phyloP scores from a whole-genome alignment of 1,140 invertebrate genomes.

The Mactra quadrangularis region DNA sequence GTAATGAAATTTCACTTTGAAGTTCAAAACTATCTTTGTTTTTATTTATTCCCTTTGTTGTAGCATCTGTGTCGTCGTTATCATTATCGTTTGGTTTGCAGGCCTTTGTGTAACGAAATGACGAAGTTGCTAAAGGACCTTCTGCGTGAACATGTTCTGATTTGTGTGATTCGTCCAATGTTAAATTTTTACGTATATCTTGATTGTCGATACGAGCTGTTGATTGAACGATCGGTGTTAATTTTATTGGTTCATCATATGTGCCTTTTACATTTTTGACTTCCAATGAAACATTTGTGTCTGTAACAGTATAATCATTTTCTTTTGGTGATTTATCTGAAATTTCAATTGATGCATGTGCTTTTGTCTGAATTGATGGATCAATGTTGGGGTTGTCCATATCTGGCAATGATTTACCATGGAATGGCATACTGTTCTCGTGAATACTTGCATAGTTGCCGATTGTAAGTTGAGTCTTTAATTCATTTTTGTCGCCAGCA shows the following conservation, averaged over 20 bases:
- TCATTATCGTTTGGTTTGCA: neutral
- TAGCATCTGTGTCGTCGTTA: neutral
- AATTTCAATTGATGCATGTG: neutral
- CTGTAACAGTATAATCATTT: neutral
- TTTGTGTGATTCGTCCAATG: too few relatives aligned
- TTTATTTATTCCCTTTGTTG: neutral
- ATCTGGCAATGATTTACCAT: neutral
- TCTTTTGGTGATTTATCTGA: neutral
- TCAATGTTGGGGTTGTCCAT: neutral
- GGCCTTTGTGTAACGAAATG: neutral
- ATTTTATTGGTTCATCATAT: too few relatives aligned
- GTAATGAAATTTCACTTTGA: neutral
- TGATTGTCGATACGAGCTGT: too few relatives aligned
- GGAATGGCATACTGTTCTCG: neutral
- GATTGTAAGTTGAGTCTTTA: neutral
- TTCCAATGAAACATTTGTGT: neutral
- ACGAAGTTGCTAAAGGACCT: constrained; percentile 28
- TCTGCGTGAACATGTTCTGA: neutral
- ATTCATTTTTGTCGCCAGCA: neutral
- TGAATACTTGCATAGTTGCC: neutral
- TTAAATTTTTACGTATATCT: too few relatives aligned
- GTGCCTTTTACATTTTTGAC: neutral
- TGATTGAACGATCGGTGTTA: too few relatives aligned
- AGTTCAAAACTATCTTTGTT: neutral
- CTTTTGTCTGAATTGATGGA: neutral